Percentiles rank a stretch among this genome's conserved stretches.
Evolutionary conservation across 2,888 invertebrate species (phyloP).

Genomic region (Gymnocheta viridis): DNA sequence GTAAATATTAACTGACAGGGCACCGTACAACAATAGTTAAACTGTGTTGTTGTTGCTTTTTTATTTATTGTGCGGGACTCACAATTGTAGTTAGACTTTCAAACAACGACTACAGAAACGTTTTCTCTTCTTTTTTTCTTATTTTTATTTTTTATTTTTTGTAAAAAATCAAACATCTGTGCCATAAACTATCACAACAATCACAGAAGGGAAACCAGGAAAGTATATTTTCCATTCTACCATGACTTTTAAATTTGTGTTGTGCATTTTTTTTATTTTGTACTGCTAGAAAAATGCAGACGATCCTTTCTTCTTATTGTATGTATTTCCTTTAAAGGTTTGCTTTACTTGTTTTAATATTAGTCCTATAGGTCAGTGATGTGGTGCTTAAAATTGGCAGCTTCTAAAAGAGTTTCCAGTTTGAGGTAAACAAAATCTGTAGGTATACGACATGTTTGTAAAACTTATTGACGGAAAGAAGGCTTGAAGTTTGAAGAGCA

Average conservation of each 20-base stretch:
- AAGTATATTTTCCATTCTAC: slow-evolving; percentile 42
- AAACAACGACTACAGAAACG: slow-evolving; percentile 33
- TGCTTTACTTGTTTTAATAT: background rate
- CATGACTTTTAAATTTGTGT: slow-evolving; percentile 55
- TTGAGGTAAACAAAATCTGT: too few relatives aligned
- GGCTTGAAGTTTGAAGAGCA: too few relatives aligned
- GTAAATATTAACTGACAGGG: slow-evolving; percentile 66
- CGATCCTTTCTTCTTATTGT: slow-evolving; percentile 32
- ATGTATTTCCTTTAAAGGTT: slow-evolving; percentile 30
- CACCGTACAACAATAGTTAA: slow-evolving; percentile 64
- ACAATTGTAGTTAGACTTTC: slow-evolving; percentile 35
- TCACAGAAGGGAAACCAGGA: slow-evolving; percentile 51
- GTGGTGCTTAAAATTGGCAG: slow-evolving; percentile 1
- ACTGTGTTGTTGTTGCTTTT: slow-evolving; percentile 29
- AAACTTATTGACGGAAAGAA: too few relatives aligned
- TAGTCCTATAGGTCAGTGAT: slow-evolving; percentile 59
- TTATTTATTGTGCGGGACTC: slow-evolving; percentile 58
- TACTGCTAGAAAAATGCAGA: slow-evolving; percentile 7
- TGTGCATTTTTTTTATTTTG: slow-evolving; percentile 11
- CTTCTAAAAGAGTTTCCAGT: background rate
- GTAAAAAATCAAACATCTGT: slow-evolving; percentile 69
- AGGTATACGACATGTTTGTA: too few relatives aligned
- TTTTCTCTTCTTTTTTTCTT: background rate
- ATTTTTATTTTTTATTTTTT: slow-evolving; percentile 3
- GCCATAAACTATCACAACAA: slow-evolving; percentile 66